Percentiles rank a stretch among this genome's conserved stretches.
Evolutionary conservation across 2,797 vertebrate genomes (phyloP).

Genomic region (Onychomys torridus): DNA sequence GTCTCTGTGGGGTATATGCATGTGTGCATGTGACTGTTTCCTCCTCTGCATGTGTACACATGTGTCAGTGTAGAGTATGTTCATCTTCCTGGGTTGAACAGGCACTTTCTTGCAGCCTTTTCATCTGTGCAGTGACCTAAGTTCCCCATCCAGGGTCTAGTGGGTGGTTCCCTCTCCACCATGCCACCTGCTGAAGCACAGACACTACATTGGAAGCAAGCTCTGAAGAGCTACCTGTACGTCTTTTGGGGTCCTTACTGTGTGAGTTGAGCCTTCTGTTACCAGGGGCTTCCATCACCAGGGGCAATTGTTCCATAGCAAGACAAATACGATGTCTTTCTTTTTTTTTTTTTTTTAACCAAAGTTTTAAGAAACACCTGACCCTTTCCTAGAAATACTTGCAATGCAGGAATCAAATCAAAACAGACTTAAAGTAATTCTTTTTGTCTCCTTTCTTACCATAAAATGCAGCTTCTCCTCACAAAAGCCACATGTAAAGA

Average conservation of each 20-base stretch:
- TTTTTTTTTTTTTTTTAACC: neutral
- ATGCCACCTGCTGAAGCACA: neutral
- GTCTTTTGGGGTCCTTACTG: fast-evolving
- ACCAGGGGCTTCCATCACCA: neutral
- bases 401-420: neutral
- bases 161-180: neutral
- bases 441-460: neutral
- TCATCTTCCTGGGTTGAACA: neutral
- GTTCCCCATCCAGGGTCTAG: neutral
- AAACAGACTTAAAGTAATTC: neutral
- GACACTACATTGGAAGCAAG: neutral
- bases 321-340: neutral
- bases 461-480: neutral
- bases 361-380: neutral
- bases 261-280: neutral
- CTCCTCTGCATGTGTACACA: neutral
- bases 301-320: neutral
- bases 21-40: neutral
- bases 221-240: neutral
- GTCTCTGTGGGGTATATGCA: neutral
- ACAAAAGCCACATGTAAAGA: neutral
- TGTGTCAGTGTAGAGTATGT: neutral
- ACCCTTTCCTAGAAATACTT: neutral
- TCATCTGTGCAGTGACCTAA: neutral
- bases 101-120: neutral